Percentiles rank a stretch among this genome's conserved stretches.
These are phyloP conservation scores for Ostrea edulis DNA, from an alignment of 1,140 invertebrate genomes.

Conservation along the genomic window DNA sequence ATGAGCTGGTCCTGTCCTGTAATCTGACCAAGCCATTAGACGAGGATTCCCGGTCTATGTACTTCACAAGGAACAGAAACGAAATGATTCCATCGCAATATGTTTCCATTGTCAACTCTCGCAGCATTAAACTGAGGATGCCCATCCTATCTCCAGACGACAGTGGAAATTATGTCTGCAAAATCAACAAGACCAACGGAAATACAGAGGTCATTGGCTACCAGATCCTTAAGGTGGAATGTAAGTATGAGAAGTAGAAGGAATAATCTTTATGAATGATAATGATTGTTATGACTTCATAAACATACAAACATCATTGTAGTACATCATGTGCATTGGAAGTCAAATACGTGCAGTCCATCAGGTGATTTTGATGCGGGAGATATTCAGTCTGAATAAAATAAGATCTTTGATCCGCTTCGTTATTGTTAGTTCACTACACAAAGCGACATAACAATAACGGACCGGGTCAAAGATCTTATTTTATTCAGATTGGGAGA, in stretches of 20 bases:
- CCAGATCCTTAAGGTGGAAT: conserved; percentile 60
- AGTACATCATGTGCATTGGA: too few species aligned
- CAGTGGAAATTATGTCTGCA: conserved; percentile 58
- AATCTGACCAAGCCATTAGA: conserved; percentile 56
- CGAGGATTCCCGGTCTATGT: conserved; percentile 50
- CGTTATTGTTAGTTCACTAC: too few species aligned
- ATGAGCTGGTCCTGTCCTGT: conserved; percentile 57
- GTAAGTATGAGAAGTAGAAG: conserved; percentile 50
- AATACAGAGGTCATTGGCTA: conserved; percentile 49
- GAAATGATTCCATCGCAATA: conserved; percentile 41
- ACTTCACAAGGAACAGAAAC: conserved; percentile 52
- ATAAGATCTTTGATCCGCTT: too few species aligned
- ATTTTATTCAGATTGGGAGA: too few species aligned
- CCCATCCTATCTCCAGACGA: conserved; percentile 51
- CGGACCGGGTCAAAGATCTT: too few species aligned
- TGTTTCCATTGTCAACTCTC: conserved; percentile 52
- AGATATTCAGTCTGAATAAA: too few species aligned
- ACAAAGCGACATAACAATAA: too few species aligned
- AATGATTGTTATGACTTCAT: too few species aligned
- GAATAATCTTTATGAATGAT: too few species aligned
- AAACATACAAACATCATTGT: too few species aligned
- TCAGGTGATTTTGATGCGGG: too few species aligned
- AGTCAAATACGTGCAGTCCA: too few species aligned
- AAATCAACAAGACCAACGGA: conserved; percentile 48
- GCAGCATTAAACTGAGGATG: conserved; percentile 55